phyloP scores from a whole-genome alignment of 2,888 invertebrate species.

The Lypha dubia region DNA sequence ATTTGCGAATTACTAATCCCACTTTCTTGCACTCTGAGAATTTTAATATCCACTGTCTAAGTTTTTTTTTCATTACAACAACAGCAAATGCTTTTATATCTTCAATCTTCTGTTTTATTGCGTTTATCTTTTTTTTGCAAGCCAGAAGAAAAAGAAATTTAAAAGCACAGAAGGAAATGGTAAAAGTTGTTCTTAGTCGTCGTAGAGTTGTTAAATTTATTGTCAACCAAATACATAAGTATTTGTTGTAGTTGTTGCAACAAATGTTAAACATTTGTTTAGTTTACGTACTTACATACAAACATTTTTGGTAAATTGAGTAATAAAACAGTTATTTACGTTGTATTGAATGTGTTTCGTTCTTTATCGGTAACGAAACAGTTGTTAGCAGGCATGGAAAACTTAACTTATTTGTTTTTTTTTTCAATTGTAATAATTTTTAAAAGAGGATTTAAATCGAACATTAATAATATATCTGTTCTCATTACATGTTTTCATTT shows the following conservation, averaged over 20 bases:
- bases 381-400: neutral
- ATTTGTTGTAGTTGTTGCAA: slow-evolving; percentile 27
- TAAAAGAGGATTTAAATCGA: too few relatives aligned
- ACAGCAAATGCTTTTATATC: slow-evolving; percentile 20
- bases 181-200: slow-evolving; percentile 10
- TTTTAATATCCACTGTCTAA: slow-evolving; percentile 40
- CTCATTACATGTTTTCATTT: too few relatives aligned
- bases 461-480: too few relatives aligned
- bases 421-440: too few relatives aligned
- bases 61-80: slow-evolving; percentile 28
- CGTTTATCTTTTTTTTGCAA: neutral
- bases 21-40: neutral
- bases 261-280: slow-evolving; percentile 48
- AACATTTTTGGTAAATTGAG: slow-evolving; percentile 55
- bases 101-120: slow-evolving; percentile 31
- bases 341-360: neutral
- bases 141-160: neutral
- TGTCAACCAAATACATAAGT: slow-evolving; percentile 43
- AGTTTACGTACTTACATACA: too few relatives aligned
- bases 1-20: neutral
- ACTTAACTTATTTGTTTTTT: too few relatives aligned
- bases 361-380: neutral
- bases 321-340: slow-evolving; percentile 49
- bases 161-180: slow-evolving; percentile 3
- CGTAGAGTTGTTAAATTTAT: slow-evolving; percentile 35